Base-by-base conservation (phyloP, 1,140 invertebrate genomes). In the Hypsibius dujardini region DNA sequence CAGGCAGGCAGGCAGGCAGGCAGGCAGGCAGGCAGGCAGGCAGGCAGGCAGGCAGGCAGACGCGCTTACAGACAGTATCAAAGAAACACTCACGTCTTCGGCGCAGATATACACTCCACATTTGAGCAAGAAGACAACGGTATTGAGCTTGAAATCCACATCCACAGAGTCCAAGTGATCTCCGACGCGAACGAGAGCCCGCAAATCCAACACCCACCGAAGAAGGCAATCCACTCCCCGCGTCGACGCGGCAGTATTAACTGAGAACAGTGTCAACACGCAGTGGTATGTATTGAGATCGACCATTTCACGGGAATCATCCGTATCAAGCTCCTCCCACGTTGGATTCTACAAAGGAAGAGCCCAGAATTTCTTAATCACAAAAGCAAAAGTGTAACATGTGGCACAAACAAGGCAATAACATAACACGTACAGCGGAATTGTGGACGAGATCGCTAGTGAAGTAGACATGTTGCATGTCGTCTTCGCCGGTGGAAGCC, bases 401-500 rank as follows among this genome's bases (percentile, higher is more conserved):
- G 3, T 3, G 42, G 42, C 42, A 42, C 62, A 14, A 3, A 67
- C 7, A 42, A 42, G 12, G 42, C 3, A 67, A 67, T 67, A 14
- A 3, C 45, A 3, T n/a, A 56, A 56, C n/a, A 56, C 62, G 3
- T 14, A 67, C 62, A 7, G 62, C 62, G 62, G 62, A 67, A 67
- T 67, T 67, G 7, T 67, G 3, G 62, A 67, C 45, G 62, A 42
- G 62, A 3, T 67, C 42, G 62, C 62, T 67, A 14, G 45, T 67
- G 45, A 67, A 67, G 50, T 7, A 56, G 7, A n/a, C n/a, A n/a
- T n/a, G 50, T 56, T 56, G 7, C n/a, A n/a, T 56, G 50, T 56
- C n/a, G 7, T n/a, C 7, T 7, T n/a, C 42, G 3, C 7, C 7
- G 62, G 62, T 14, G 62, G 7, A 42, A 42, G 3, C 42, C 42